These are phyloP conservation scores for Chanos chanos DNA, from an alignment of 2,797 vertebrate species.

Conservation along the genomic window DNA sequence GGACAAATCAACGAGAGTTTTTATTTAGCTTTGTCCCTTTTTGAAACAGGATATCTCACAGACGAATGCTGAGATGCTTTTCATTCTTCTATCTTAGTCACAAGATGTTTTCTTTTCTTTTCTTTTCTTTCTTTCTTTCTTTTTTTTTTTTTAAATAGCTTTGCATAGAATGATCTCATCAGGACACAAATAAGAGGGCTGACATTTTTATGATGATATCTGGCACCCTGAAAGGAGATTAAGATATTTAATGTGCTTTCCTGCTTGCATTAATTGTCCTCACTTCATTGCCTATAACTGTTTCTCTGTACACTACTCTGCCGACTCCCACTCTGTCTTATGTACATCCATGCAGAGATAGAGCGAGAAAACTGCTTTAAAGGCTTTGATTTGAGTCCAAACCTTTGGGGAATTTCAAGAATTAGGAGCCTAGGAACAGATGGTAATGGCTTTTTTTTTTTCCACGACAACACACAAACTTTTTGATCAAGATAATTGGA, in stretches of 20 bases:
- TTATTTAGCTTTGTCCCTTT: too few species aligned
- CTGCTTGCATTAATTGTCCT: slow-evolving; percentile 71
- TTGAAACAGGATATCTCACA: too few species aligned
- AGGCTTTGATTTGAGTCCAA: slow-evolving; percentile 67
- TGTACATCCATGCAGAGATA: slow-evolving; percentile 61
- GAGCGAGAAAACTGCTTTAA: slow-evolving; percentile 54
- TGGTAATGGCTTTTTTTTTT: slow-evolving; percentile 64
- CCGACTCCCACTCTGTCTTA: slow-evolving; percentile 45
- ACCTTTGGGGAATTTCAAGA: slow-evolving; percentile 67
- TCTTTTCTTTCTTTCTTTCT: too few species aligned
- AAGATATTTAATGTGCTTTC: slow-evolving; percentile 68
- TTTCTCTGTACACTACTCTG: slow-evolving; percentile 50
- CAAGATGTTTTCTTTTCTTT: slow-evolving; percentile 40
- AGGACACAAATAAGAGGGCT: slow-evolving; percentile 65
- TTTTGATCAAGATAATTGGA: slow-evolving; percentile 76
- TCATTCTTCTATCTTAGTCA: too few species aligned
- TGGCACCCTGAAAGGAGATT: slow-evolving; percentile 58
- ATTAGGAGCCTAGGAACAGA: slow-evolving; percentile 68
- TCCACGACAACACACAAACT: slow-evolving; percentile 62
- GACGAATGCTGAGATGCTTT: slow-evolving; percentile 17
- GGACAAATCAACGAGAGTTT: neutral
- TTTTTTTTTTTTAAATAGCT: slow-evolving; percentile 59
- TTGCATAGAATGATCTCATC: slow-evolving; percentile 61
- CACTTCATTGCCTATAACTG: slow-evolving; percentile 69
- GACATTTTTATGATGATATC: slow-evolving; percentile 69